phyloP scores from a whole-genome alignment of 2,113 vertebrate species.

The Neofelis nebulosa region DNA sequence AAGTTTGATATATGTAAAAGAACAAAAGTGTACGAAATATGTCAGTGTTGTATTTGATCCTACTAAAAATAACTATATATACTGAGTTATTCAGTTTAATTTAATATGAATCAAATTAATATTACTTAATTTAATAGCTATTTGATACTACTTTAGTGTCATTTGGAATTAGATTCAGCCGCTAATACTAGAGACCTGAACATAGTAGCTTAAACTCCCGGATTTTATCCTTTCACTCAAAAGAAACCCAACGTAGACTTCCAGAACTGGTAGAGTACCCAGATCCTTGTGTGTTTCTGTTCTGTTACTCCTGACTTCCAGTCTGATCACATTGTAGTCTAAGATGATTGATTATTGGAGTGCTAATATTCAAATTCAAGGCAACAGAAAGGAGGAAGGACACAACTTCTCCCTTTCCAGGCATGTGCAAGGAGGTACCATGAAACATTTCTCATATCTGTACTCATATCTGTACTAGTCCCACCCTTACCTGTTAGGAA shows the following conservation, averaged over 20 bases:
- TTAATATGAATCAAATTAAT: not conserved
- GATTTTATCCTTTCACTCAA: not conserved
- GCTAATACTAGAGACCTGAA: not conserved
- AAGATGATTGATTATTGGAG: not conserved
- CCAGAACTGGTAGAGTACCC: not conserved
- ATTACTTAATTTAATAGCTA: not conserved
- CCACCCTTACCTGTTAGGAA: not conserved
- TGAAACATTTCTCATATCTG: not conserved
- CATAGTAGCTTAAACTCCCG: not conserved
- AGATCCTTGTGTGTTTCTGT: not conserved
- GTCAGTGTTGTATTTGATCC: not conserved
- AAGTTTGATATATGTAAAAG: not conserved
- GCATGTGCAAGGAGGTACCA: not conserved
- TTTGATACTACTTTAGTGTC: not conserved
- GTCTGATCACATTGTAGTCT: not conserved
- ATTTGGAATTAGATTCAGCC: not conserved
- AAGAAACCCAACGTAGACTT: not conserved
- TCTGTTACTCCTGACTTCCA: not conserved
- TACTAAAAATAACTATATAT: not conserved
- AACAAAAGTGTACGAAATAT: not conserved
- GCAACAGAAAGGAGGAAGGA: not conserved
- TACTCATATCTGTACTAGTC: not conserved
- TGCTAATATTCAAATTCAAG: not conserved
- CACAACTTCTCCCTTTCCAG: not conserved
- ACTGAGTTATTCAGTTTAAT: not conserved